Percentiles rank a stretch among this genome's conserved stretches.
Conservation (phyloP, 2,113 vertebrate genomes). For the Todiramphus chloris region DNA sequence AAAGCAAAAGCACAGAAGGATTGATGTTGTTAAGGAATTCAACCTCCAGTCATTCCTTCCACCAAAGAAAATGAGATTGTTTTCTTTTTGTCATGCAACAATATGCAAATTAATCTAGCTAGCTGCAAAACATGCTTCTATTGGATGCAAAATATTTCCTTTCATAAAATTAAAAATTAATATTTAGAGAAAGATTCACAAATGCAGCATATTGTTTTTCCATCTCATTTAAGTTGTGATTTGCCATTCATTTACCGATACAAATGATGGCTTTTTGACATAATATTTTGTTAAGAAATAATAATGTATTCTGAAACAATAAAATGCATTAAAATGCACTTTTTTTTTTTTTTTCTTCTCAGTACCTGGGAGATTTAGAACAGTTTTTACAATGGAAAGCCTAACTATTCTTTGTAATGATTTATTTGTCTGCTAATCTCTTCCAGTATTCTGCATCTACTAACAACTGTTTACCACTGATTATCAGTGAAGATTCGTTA, state of each 20-base stretch:
- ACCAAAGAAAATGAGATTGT: constrained; percentile 19
- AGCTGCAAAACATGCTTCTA: constrained; percentile 28
- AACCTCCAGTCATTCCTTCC: background rate
- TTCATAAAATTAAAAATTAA: constrained; percentile 39
- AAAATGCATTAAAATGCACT: constrained; percentile 59
- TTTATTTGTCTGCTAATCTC: constrained; percentile 53
- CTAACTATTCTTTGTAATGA: constrained; percentile 48
- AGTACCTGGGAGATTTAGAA: constrained; percentile 21
- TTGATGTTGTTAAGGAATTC: background rate
- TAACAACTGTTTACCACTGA: background rate
- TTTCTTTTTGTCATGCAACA: constrained; percentile 19
- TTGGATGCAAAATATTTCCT: constrained; percentile 32
- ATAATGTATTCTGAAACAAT: constrained; percentile 51
- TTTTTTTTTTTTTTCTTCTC: constrained; percentile 1
- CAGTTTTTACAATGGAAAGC: background rate
- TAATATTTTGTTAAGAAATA: constrained; percentile 60
- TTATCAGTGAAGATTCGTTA: background rate
- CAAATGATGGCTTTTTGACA: constrained; percentile 30
- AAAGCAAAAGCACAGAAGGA: background rate
- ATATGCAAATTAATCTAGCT: constrained; percentile 55
- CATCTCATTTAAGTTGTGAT: constrained; percentile 56
- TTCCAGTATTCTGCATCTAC: background rate
- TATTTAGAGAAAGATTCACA: constrained; percentile 52
- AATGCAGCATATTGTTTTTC: constrained; percentile 48
- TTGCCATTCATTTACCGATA: constrained; percentile 41